Percentiles rank a stretch among this genome's conserved stretches.
phyloP scores from a whole-genome alignment of 2,888 invertebrate species.

The Thereva unica region DNA sequence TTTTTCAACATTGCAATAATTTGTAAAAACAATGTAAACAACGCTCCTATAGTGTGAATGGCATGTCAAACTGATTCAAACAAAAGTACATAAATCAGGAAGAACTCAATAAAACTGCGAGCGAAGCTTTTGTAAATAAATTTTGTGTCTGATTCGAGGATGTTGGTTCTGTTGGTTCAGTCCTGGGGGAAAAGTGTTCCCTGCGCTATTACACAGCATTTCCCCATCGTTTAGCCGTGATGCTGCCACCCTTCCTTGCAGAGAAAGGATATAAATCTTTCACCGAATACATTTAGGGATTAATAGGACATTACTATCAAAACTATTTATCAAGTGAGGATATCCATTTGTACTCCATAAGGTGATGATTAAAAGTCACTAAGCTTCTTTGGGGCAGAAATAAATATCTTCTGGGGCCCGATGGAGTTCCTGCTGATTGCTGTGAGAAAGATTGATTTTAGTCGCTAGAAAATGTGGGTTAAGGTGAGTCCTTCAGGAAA shows the following conservation, averaged over 20 bases:
- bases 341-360: constrained; percentile 21
- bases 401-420: constrained; percentile 2
- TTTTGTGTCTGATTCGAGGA: constrained; percentile 15
- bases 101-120: constrained; percentile 31
- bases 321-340: constrained; percentile 40
- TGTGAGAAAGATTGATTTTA: constrained; percentile 28
- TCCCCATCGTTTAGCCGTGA: constrained; percentile 1
- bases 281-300: constrained; percentile 38
- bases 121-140: constrained; percentile 28
- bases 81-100: constrained; percentile 26
- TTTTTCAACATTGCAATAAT: neutral
- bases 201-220: constrained; percentile 16
- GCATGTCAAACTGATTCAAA: no score
- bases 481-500: neutral
- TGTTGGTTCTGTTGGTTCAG: constrained; percentile 11
- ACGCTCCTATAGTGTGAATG: no score
- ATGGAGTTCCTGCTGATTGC: neutral
- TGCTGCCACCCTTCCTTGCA: neutral
- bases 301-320: constrained; percentile 37
- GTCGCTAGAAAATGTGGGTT: neutral
- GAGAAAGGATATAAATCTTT: constrained; percentile 36
- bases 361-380: constrained; percentile 31
- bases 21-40: no score
- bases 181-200: constrained; percentile 21
- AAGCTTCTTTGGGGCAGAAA: constrained; percentile 18